Evolutionary conservation across 2,113 vertebrate species (phyloP), one percentile per base, ranked within the genome.

Genomic region (Varanus komodoensis): DNA sequence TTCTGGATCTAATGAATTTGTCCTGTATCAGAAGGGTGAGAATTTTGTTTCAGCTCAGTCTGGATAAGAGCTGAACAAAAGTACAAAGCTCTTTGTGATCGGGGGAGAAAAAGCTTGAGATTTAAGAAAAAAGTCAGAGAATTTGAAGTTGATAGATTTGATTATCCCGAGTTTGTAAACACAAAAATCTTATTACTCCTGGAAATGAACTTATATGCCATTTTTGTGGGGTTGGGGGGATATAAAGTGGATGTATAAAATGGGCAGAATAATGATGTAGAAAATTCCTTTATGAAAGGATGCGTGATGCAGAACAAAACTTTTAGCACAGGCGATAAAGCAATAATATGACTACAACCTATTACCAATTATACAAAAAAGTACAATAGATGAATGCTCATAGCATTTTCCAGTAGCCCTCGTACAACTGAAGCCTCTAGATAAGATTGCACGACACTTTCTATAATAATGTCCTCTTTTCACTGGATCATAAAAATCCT

Each of bases 401-500:
- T 1, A 87, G 61, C 69, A 14, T 17, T 89, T 91, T 44, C 52
- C 79, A 25, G 67, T 3, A 27, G 38, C 27, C 61, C 87, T 29
- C 64, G 6, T 21, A 89, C 9, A 90, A 68, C 21, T 0, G 0
- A 12, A 71, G 69, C 34, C 27, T 52, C 81, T 14, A 90, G 54
- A 93, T 12, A 38, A 1, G 0, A 50, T 9, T 91, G 19, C 44
- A 91, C 71, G 27, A 3, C n/a, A 91, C 14, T 74, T 87, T 4
- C 12, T 29, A 77, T 71, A 81, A 48, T 9, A 92, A 90, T 69
- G 61, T 77, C 27, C 84, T 48, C 11, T 92, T 85, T 92, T 34
- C 17, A 29, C 50, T 85, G 69, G 79, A 3, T 87, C n/a, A 44
- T 44, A 5, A 48, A 90, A 90, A 23, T 90, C 85, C 6, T 2